Base-by-base conservation (phyloP, 2,797 vertebrate genomes). In the Decapterus maruadsi region DNA sequence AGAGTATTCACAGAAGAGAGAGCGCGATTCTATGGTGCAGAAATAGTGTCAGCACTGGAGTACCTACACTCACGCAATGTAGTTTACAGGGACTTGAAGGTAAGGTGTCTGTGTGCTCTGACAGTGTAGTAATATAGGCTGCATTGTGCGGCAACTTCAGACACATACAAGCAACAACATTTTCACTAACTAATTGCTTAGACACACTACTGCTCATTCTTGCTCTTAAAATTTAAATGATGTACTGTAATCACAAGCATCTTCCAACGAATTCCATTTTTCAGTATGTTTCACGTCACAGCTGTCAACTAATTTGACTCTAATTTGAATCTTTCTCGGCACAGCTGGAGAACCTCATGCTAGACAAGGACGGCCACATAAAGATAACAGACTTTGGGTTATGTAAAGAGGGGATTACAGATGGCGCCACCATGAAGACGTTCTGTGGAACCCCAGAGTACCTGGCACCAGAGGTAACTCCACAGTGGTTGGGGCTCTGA, bases 321-420 rank as follows among this genome's bases (percentile, higher is more conserved):
- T 80, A 9, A 60, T 60, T 48, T 56, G n/a, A 68, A 14, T 78
- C 6, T 83, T 69, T 72, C 9, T 38, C 38, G 20, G 8, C 29
- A 79, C 90, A 99, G 97, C 95, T 99, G 93, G 97, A 99, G 88
- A 99, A 99, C 78, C 97, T 99, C 34, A 97, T 99, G 97, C 91
- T 99, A 90, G 97, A 99, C 84, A 98, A 98, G 77, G 98, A 98
- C 0, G 98, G 98, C 1, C 98, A 99, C 92, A 97, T 99, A 88
- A 99, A 98, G 84, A 98, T 99, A 88, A 98, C 98, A 0, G 98
- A 99, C 86, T 99, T 99, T 0, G 98, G 98, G n/a, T 93, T 99
- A 16, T 99, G 98, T 93, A 99, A 99, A 90, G 98, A 99, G 75
- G 98, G 97, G 50, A 96, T 99, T 89, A 97, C 96, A 0, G 97